Percentiles rank a stretch among this genome's conserved stretches.
Evolutionary conservation across 1,140 invertebrate genomes (phyloP).

Genomic region (Drusus annulatus): DNA sequence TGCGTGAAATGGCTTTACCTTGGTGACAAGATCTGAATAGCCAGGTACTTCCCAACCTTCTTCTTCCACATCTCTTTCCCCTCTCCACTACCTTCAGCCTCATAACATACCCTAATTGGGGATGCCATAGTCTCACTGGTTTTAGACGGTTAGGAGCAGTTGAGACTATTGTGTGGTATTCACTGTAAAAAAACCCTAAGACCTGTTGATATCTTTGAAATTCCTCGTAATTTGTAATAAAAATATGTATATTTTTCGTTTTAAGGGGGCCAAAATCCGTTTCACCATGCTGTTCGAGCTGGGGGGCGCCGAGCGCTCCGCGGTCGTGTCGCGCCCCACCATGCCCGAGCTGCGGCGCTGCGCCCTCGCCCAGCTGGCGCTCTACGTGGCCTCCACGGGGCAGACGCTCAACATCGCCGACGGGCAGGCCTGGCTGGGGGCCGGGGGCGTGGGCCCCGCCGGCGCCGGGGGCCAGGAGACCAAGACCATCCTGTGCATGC

Average conservation of each 20-base stretch:
- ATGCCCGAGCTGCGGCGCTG: conserved; percentile 67
- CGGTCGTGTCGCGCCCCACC: conserved; percentile 60
- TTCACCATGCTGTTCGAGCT: conserved; percentile 56
- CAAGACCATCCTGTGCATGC: conserved; percentile 89
- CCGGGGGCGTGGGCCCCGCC: conserved; percentile 68
- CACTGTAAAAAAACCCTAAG: too few species aligned
- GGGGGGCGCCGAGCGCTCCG: conserved; percentile 36
- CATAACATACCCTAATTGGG: too few species aligned
- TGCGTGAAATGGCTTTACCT: too few species aligned
- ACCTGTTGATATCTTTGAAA: too few species aligned
- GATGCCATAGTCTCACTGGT: too few species aligned
- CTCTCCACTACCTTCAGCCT: too few species aligned
- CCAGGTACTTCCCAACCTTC: too few species aligned
- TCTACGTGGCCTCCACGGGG: conserved; percentile 86
- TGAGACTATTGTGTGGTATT: too few species aligned
- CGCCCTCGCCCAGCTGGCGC: conserved; percentile 81
- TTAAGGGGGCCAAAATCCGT: conserved; percentile 55
- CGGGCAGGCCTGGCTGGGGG: conserved; percentile 79
- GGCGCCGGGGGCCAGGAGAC: conserved; percentile 73
- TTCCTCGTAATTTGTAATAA: too few species aligned
- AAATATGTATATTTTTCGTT: not conserved
- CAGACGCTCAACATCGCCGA: conserved; percentile 89
- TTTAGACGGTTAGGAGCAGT: too few species aligned
- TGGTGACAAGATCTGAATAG: too few species aligned
- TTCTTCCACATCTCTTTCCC: too few species aligned